Percentiles rank a stretch among this genome's conserved stretches.
These are phyloP conservation scores for Cisticola juncidis DNA, from an alignment of 2,113 vertebrate species.

Conservation along the genomic window DNA sequence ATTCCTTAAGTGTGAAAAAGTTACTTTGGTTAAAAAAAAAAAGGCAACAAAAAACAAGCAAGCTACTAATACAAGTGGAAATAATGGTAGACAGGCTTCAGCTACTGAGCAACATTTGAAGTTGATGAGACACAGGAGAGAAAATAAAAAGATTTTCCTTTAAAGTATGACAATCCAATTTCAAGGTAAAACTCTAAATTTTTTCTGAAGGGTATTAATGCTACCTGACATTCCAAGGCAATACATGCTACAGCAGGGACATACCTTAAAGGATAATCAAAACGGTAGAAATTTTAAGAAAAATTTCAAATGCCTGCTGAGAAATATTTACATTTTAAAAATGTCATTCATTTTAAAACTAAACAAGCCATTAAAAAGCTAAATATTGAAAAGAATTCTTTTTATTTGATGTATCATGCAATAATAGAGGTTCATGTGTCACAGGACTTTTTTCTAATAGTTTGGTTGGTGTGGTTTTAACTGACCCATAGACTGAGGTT, in stretches of 20 bases:
- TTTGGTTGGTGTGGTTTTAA: background rate
- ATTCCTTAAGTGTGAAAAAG: background rate
- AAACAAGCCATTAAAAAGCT: background rate
- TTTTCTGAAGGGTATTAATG: background rate
- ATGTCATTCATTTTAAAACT: background rate
- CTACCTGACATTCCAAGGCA: background rate
- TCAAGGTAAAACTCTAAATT: background rate
- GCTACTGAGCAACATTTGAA: background rate
- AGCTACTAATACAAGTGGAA: background rate
- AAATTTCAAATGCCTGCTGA: background rate
- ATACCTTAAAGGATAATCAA: background rate
- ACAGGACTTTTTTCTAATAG: background rate
- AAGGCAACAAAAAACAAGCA: background rate
- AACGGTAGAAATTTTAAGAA: background rate
- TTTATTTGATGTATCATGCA: background rate
- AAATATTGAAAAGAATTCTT: background rate
- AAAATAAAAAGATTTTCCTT: background rate
- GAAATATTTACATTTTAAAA: background rate
- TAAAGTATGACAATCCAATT: background rate
- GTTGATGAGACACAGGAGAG: background rate
- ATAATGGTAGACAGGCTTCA: background rate
- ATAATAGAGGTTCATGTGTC: rapidly evolving
- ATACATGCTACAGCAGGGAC: background rate
- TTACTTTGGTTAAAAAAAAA: background rate
- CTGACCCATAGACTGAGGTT: background rate